These are phyloP conservation scores for Charadrius vociferus DNA, from an alignment of 2,113 vertebrate genomes.

Conservation along the genomic window DNA sequence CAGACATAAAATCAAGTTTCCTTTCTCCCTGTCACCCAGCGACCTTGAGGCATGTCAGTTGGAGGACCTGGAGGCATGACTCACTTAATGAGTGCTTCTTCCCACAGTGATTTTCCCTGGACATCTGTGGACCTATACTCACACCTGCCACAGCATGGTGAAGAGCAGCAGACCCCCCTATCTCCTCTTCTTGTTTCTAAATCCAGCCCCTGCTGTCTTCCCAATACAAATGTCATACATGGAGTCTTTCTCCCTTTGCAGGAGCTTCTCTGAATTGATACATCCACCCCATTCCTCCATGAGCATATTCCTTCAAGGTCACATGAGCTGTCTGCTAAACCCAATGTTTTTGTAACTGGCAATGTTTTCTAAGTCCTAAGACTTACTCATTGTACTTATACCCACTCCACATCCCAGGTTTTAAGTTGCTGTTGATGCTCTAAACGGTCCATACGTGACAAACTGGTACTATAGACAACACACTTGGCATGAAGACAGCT, in stretches of 20 bases:
- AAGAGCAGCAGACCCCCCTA: not conserved
- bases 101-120: not conserved
- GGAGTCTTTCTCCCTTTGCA: not conserved
- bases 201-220: not conserved
- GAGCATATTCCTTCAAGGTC: not conserved
- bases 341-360: not conserved
- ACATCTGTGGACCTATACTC: not conserved
- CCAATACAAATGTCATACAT: not conserved
- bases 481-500: not conserved
- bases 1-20: not conserved
- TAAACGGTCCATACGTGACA: not conserved
- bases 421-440: not conserved
- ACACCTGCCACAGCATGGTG: not conserved
- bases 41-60: not conserved
- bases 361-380: not conserved
- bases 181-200: not conserved
- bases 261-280: not conserved
- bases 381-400: not conserved
- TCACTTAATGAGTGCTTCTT: not conserved
- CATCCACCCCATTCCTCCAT: not conserved
- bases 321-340: not conserved
- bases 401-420: not conserved
- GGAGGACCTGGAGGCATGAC: not conserved
- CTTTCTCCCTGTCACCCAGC: not conserved
- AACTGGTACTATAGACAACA: not conserved